These are phyloP conservation scores for Beroe forskalii DNA, from an alignment of 37 sponge, comb jelly and placozoan species.

Conservation along the genomic window DNA sequence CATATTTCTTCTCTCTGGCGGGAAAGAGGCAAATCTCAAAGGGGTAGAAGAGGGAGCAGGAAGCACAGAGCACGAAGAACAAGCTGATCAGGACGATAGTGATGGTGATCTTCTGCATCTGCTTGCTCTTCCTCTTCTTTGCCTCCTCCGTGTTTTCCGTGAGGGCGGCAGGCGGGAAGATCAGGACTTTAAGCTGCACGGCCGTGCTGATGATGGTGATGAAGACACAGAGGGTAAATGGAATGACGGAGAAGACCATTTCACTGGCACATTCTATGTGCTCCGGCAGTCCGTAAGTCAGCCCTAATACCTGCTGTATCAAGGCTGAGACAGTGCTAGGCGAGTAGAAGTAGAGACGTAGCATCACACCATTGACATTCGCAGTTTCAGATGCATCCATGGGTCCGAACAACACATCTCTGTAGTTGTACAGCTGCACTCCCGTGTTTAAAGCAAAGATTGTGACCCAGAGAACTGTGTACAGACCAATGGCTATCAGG, in stretches of 20 bases:
- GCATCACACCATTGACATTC: neutral
- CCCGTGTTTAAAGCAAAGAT: neutral
- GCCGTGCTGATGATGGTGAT: conserved; percentile 1
- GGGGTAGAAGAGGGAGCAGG: conserved; percentile 10
- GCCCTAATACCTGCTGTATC: neutral
- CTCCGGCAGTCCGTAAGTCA: neutral
- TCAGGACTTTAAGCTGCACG: neutral
- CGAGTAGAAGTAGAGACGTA: neutral
- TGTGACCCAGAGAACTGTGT: neutral
- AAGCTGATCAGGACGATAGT: conserved; percentile 13
- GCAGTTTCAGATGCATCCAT: neutral
- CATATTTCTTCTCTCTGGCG: neutral
- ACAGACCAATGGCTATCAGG: neutral
- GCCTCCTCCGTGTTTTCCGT: neutral
- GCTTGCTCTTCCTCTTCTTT: neutral
- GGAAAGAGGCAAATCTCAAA: neutral
- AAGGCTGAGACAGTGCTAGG: neutral
- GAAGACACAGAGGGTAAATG: neutral
- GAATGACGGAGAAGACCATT: neutral
- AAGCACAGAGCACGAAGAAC: neutral
- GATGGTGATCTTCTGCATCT: neutral
- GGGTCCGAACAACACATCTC: neutral
- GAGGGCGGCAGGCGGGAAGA: neutral
- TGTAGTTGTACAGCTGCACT: neutral
- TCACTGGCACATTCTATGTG: neutral